Evolutionary conservation across 2,113 vertebrate genomes (phyloP).

Genomic region (Echinops telfairi): DNA sequence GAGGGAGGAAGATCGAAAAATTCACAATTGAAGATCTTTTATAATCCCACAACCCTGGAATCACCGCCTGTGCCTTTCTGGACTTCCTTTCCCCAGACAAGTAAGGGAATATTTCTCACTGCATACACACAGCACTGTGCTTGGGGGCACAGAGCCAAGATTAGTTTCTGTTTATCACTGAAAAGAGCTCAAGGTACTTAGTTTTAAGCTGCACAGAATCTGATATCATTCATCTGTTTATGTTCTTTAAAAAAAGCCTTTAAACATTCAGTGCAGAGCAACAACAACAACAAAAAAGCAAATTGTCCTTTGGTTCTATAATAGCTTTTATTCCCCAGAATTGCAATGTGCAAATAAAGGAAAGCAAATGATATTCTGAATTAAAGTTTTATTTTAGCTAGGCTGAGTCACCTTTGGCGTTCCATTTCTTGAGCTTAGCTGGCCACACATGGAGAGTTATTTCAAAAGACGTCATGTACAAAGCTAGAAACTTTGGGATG

Average conservation of each 20-base stretch:
- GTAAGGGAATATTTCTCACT: conserved; percentile 44
- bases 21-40: conserved; percentile 63
- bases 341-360: conserved; percentile 81
- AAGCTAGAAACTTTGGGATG: conserved; percentile 70
- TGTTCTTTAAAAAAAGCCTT: conserved; percentile 77
- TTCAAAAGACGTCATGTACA: conserved; percentile 77
- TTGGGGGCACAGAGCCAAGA: conserved; percentile 69
- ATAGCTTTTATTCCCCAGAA: conserved; percentile 81
- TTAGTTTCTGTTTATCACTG: conserved; percentile 77
- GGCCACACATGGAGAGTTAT: conserved; percentile 63
- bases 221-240: conserved; percentile 80
- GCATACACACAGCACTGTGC: conserved; percentile 38
- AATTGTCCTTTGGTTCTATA: conserved; percentile 83
- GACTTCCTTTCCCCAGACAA: conserved; percentile 21
- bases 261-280: conserved; percentile 79
- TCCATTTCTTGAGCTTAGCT: conserved; percentile 53
- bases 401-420: conserved; percentile 81
- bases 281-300: conserved; percentile 78
- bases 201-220: conserved; percentile 79
- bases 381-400: conserved; percentile 77
- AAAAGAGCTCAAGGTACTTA: conserved; percentile 78
- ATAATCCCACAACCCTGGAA: conserved; percentile 11
- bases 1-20: conserved; percentile 23
- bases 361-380: conserved; percentile 82
- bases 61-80: background rate